Evolutionary conservation across 2,888 invertebrate species (phyloP).

Genomic region (Epinotia nisella): DNA sequence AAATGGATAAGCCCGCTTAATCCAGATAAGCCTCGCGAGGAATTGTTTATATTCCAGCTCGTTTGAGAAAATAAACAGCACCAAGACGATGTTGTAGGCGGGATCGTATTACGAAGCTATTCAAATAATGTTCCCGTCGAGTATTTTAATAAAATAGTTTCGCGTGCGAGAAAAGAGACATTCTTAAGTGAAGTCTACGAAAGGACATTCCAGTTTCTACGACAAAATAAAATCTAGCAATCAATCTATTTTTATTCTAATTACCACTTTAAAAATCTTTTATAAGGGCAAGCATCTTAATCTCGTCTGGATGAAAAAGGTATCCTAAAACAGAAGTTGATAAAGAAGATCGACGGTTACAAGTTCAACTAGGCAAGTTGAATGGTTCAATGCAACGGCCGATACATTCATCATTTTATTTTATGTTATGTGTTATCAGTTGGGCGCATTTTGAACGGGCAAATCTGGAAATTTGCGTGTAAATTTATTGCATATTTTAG

Average conservation of each 20-base stretch:
- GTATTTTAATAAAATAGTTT: constrained; percentile 36
- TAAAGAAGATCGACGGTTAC: background rate
- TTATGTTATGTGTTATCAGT: constrained; percentile 56
- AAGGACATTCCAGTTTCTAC: constrained; percentile 6
- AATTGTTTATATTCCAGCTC: constrained; percentile 58
- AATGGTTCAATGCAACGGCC: constrained; percentile 16
- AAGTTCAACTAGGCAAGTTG: background rate
- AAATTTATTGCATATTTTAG: constrained; percentile 72
- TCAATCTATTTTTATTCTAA: constrained; percentile 5
- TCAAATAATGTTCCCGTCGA: constrained; percentile 37
- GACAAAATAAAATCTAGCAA: constrained; percentile 13
- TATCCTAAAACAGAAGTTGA: background rate
- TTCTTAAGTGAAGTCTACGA: background rate
- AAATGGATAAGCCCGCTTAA: constrained; percentile 58
- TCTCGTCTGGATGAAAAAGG: background rate
- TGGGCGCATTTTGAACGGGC: constrained; percentile 54
- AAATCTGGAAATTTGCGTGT: constrained; percentile 45
- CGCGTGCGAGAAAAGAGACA: constrained; percentile 19
- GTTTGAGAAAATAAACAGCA: constrained; percentile 48
- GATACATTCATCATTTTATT: constrained; percentile 35
- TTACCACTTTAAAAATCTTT: background rate
- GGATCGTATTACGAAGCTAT: constrained; percentile 41
- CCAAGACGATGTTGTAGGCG: constrained; percentile 37
- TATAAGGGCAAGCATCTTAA: background rate
- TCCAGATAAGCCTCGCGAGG: constrained; percentile 59